phyloP scores from a whole-genome alignment of 2,888 invertebrate genomes.

The Dexiosoma caninum region DNA sequence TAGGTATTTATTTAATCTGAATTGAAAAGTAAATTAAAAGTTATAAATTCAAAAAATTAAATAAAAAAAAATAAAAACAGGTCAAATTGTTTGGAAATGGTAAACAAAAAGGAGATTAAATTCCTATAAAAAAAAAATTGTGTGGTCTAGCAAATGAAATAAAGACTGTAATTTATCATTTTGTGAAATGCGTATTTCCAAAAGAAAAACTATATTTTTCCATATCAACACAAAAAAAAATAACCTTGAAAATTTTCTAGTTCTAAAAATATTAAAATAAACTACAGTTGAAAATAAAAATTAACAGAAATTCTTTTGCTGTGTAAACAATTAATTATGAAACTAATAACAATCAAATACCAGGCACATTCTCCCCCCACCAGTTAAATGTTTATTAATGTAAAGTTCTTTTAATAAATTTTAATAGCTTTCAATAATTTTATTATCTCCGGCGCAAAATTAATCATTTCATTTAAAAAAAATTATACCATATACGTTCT shows the following conservation, averaged over 20 bases:
- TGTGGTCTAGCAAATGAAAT: slow-evolving; percentile 11
- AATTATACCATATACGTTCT: slow-evolving; percentile 45
- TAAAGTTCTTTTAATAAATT: neutral
- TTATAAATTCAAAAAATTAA: neutral
- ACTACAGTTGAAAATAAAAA: neutral
- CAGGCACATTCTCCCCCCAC: too few species aligned
- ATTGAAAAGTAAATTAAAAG: slow-evolving; percentile 22
- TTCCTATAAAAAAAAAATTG: neutral
- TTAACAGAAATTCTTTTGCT: neutral
- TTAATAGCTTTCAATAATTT: neutral
- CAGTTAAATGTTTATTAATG: neutral
- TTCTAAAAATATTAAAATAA: neutral
- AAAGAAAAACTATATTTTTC: neutral
- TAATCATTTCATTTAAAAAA: slow-evolving; percentile 32
- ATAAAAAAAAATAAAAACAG: neutral
- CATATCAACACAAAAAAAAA: neutral
- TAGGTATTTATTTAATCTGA: slow-evolving; percentile 1
- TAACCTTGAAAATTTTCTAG: slow-evolving; percentile 43
- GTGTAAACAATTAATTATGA: neutral
- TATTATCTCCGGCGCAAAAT: neutral
- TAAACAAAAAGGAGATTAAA: neutral
- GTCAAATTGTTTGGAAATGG: neutral
- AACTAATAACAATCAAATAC: slow-evolving; percentile 32
- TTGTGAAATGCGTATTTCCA: neutral
- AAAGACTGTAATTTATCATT: neutral